A percentile compares a stretch with the other conserved stretches of the same genome.
Evolutionary conservation across 2,113 vertebrate genomes (phyloP).

Genomic region (Cynocephalus volans): DNA sequence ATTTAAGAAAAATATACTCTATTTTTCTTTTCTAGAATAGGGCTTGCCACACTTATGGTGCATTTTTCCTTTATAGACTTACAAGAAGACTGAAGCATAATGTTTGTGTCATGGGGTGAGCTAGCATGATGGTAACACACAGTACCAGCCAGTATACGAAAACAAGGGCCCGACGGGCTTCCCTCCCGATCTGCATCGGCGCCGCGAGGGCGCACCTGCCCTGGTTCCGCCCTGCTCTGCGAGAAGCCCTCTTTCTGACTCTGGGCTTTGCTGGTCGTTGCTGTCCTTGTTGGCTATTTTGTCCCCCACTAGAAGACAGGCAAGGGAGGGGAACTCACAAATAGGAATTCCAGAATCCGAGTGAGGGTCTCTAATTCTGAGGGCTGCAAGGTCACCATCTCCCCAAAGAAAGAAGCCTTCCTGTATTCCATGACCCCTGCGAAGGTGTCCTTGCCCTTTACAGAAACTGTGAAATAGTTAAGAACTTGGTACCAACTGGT

Average conservation of each 20-base stretch:
- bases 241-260: rapidly evolving
- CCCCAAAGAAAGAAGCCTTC: background rate
- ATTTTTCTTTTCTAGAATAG: background rate
- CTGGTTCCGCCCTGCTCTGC: rapidly evolving
- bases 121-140: background rate
- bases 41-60: too few species aligned
- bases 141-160: rapidly evolving
- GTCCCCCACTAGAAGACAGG: background rate
- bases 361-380: background rate
- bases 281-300: background rate
- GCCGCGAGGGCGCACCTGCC: background rate
- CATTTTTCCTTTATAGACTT: background rate
- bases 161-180: background rate
- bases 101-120: background rate
- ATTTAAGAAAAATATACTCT: background rate
- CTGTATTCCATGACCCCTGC: background rate
- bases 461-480: background rate
- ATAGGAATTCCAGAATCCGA: background rate
- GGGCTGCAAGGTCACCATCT: background rate
- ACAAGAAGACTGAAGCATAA: rapidly evolving
- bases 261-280: background rate
- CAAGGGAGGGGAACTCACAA: background rate
- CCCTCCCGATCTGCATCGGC: too few species aligned
- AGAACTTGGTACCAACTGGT: background rate
- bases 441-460: too few species aligned